Conservation (phyloP, 2,888 invertebrate genomes). For the Alviniconcha strummeri region DNA sequence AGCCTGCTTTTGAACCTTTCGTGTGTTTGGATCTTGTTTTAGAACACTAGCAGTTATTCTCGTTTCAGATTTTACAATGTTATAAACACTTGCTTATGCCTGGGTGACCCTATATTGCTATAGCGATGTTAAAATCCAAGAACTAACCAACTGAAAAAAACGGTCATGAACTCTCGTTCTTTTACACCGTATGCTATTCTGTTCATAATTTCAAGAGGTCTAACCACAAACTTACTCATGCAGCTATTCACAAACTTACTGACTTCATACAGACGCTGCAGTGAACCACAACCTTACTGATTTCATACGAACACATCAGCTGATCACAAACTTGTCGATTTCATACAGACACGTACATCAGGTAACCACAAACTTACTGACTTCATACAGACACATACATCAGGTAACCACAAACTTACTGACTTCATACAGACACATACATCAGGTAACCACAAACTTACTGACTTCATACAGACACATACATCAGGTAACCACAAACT, state of each 20-base stretch:
- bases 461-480: background rate
- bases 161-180: too few relatives aligned
- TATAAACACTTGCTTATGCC: too few relatives aligned
- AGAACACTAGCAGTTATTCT: too few relatives aligned
- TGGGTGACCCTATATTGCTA: too few relatives aligned
- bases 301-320: background rate
- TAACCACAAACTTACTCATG: constrained; percentile 48
- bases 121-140: too few relatives aligned
- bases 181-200: too few relatives aligned
- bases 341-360: background rate
- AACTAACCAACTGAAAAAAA: too few relatives aligned
- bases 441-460: background rate
- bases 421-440: background rate
- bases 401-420: too few relatives aligned
- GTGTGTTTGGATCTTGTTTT: too few relatives aligned
- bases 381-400: background rate
- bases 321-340: background rate
- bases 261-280: constrained; percentile 80
- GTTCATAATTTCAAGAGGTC: too few relatives aligned
- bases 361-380: background rate
- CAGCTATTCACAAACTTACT: constrained; percentile 48
- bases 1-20: too few relatives aligned
- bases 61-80: too few relatives aligned
- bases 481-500: constrained; percentile 26
- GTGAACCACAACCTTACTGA: constrained; percentile 40